Base-by-base conservation (phyloP, 92 coral and sea anemone species). In the Umimayanthus kanabou region DNA sequence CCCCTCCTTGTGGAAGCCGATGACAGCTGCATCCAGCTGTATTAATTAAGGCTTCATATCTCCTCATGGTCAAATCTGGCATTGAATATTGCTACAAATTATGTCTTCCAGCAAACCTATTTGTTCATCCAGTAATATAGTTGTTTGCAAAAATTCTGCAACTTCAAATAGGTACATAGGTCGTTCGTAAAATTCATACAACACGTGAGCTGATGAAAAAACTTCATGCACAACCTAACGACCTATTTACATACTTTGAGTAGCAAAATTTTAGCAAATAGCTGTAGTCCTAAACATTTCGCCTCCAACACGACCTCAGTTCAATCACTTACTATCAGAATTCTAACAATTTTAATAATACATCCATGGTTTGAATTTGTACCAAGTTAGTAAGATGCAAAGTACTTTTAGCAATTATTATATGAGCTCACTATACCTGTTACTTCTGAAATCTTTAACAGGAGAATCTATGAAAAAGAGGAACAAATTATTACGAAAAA, bases 381-480 rank as follows among this genome's bases (percentile, higher is more conserved):
- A 45, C 50, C 50, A 45, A 45, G 71, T n/a, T 65, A 65, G 71
- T 65, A 9, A 45, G 50, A 65, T 65, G 71, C 71, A 8, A 65
- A 65, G 26, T 65, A 65, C 71, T 65, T 65, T 65, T 65, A 65
- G 71, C 71, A 65, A 65, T 65, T 65, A 65, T 18, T 18, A 65
- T 65, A 65, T n/a, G 71, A 65, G 71, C 71, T n/a, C 71, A 65
- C 71, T 65, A 65, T 65, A 65, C 71, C 71, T 65, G 71, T 65
- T 65, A n/a, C 71, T 65, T 65, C 26, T 18, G n/a, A 65, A 65
- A 65, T 65, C 71, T 65, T 65, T 65, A 65, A 45, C 50, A 45
- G n/a, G 71, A 65, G 71, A 65, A 65, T 65, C 71, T 65, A 65
- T 65, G 71, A 65, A 65, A 65, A 65, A 65, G 71, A 65, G 71